These are phyloP conservation scores for Vollenhovia emeryi DNA, from an alignment of 1,140 invertebrate genomes.

Conservation along the genomic window DNA sequence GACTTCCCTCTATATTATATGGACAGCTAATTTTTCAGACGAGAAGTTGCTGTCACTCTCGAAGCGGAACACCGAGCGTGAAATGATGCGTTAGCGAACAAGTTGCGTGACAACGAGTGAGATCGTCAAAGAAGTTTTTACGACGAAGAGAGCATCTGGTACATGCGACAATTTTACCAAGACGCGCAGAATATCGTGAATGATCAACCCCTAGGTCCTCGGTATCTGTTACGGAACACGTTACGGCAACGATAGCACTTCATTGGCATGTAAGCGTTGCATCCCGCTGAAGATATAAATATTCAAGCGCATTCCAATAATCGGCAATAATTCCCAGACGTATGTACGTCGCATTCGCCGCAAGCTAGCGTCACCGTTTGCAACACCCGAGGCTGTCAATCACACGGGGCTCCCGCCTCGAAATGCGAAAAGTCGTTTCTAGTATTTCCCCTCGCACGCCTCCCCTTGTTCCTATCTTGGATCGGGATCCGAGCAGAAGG, in stretches of 20 bases:
- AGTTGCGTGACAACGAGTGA: background rate
- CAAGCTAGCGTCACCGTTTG: background rate
- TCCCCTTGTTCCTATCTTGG: background rate
- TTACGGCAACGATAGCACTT: background rate
- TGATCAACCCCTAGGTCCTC: background rate
- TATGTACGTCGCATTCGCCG: background rate
- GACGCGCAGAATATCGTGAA: background rate
- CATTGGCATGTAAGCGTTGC: background rate
- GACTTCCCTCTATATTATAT: background rate
- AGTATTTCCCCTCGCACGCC: constrained; percentile 22
- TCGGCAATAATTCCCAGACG: constrained; percentile 13
- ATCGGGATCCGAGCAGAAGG: background rate
- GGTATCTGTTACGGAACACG: background rate
- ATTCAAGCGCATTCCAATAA: constrained; percentile 32
- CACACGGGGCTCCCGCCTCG: constrained; percentile 23
- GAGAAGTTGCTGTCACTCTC: background rate
- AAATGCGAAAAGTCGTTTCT: constrained; percentile 55
- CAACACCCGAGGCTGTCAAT: constrained; percentile 35
- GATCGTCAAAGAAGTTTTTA: background rate
- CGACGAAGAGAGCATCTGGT: background rate
- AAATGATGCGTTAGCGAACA: background rate
- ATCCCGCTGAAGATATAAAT: constrained; percentile 15
- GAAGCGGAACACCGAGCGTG: background rate
- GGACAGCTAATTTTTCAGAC: background rate
- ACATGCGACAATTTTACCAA: background rate